Conservation (phyloP, 2,113 vertebrate species). For the Forbesichthys agassizii region DNA sequence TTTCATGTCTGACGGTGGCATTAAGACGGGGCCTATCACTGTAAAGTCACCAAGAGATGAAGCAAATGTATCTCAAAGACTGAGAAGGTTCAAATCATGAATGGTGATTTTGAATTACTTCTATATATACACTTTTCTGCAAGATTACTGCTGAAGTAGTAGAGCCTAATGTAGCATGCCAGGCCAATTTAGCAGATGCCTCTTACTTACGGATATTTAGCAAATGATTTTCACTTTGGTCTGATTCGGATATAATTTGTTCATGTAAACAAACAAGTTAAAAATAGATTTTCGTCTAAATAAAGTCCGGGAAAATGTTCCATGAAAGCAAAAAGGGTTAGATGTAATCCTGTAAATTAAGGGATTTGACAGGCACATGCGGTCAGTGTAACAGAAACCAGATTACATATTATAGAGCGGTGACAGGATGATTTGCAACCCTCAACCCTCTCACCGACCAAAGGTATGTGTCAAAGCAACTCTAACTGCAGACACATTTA, state of each 20-base stretch:
- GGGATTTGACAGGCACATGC: slow-evolving; percentile 67
- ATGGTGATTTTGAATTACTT: background rate
- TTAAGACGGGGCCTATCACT: slow-evolving; percentile 27
- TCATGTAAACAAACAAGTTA: slow-evolving; percentile 50
- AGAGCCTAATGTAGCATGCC: no score
- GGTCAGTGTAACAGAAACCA: slow-evolving; percentile 62
- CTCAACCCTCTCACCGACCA: slow-evolving; percentile 44
- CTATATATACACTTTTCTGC: background rate
- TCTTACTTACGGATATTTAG: background rate
- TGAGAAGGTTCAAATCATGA: background rate
- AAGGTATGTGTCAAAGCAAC: slow-evolving; percentile 29
- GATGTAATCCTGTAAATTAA: slow-evolving; percentile 72
- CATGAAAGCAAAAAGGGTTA: slow-evolving; percentile 67
- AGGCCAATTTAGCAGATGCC: no score
- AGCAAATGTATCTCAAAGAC: slow-evolving; percentile 23
- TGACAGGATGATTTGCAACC: slow-evolving; percentile 35
- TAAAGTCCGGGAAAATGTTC: slow-evolving; percentile 57
- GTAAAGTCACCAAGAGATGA: slow-evolving; percentile 27
- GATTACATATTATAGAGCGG: slow-evolving; percentile 65
- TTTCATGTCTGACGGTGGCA: slow-evolving; percentile 41
- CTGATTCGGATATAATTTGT: slow-evolving; percentile 37
- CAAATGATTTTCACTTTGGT: no score
- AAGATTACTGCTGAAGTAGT: slow-evolving; percentile 5
- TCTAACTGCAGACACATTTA: background rate
- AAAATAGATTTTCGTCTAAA: slow-evolving; percentile 53